Evolutionary conservation across 92 coral and sea anemone genomes (phyloP).

Genomic region (Virgularia gustaviana): DNA sequence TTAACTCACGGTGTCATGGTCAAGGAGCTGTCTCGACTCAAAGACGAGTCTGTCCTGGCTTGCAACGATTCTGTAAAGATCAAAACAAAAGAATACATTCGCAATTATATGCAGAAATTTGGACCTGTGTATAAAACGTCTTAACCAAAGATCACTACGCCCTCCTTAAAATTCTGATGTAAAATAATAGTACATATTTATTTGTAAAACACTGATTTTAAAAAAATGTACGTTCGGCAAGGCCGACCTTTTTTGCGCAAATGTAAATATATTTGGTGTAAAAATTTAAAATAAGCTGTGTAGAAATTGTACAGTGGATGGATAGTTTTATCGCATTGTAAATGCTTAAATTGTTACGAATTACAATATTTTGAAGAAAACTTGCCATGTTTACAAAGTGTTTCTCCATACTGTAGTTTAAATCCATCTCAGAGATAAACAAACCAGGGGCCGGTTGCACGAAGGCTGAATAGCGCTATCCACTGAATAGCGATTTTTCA

Average conservation of each 20-base stretch:
- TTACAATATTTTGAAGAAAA: too few relatives aligned
- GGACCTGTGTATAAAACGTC: slow-evolving; percentile 77
- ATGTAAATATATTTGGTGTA: not conserved
- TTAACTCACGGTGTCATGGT: slow-evolving; percentile 89
- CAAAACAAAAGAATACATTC: slow-evolving; percentile 88
- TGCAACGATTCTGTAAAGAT: slow-evolving; percentile 98
- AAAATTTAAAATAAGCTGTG: not conserved
- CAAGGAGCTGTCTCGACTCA: slow-evolving; percentile 78
- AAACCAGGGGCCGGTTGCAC: too few relatives aligned
- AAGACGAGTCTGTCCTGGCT: slow-evolving; percentile 66
- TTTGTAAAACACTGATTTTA: slow-evolving; percentile 34
- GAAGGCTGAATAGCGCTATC: too few relatives aligned
- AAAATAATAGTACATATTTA: slow-evolving; percentile 47
- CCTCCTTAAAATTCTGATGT: slow-evolving; percentile 36
- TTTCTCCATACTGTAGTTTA: too few relatives aligned
- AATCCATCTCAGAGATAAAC: too few relatives aligned
- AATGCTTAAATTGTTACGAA: too few relatives aligned
- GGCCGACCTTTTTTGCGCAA: not conserved
- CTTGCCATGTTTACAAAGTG: too few relatives aligned
- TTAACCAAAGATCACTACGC: slow-evolving; percentile 39
- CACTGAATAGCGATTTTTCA: too few relatives aligned
- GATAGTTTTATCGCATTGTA: too few relatives aligned
- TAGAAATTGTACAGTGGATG: not conserved
- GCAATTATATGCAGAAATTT: slow-evolving; percentile 83
- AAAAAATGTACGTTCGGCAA: slow-evolving; percentile 5